A percentile compares a stretch with the other conserved stretches of the same genome.
phyloP scores from a whole-genome alignment of 2,797 vertebrate genomes.

The Melopsittacus undulatus region DNA sequence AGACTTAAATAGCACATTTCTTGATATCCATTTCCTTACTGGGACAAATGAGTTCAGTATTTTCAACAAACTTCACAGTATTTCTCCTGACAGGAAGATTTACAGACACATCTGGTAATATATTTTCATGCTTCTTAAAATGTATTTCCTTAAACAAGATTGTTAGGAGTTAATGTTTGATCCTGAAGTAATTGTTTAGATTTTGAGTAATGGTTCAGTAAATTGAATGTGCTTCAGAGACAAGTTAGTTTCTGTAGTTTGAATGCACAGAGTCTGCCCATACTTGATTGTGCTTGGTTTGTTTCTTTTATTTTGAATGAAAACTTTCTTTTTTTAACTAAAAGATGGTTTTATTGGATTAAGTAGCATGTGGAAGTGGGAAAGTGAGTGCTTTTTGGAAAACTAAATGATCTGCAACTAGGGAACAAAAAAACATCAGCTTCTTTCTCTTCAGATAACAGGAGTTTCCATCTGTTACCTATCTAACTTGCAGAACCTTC shows the following conservation, averaged over 20 bases:
- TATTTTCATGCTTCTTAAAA: background rate
- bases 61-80: background rate
- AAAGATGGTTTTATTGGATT: background rate
- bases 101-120: background rate
- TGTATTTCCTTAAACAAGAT: background rate
- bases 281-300: background rate
- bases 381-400: background rate
- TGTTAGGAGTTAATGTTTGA: background rate
- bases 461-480: background rate
- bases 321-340: background rate
- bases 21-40: background rate
- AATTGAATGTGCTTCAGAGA: background rate
- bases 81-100: background rate
- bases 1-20: rapidly evolving
- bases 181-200: background rate
- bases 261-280: background rate
- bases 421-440: background rate
- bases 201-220: background rate
- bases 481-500: background rate
- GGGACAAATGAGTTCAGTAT: background rate
- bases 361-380: background rate
- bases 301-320: background rate
- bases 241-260: background rate
- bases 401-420: background rate
- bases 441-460: background rate